phyloP scores from a whole-genome alignment of 2,797 vertebrate genomes.

The Dicrostonyx torquatus region DNA sequence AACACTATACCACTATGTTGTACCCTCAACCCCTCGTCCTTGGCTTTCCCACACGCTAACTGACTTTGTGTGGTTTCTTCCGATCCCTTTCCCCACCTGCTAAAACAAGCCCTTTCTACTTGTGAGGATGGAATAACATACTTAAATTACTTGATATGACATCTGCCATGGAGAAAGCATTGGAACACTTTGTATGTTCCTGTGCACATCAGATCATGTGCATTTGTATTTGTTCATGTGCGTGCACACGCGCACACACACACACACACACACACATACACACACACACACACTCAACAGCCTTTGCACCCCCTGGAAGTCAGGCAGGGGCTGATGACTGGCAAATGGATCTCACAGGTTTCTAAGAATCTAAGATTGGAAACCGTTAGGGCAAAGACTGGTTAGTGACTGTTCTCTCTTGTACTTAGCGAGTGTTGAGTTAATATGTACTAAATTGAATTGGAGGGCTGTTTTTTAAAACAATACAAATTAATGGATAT shows the following conservation, averaged over 20 bases:
- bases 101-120: slow-evolving; percentile 1
- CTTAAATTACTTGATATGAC: background rate
- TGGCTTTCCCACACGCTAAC: background rate
- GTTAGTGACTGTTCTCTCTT: background rate
- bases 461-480: background rate
- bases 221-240: background rate
- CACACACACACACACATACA: background rate
- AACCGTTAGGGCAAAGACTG: background rate
- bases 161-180: background rate
- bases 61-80: background rate
- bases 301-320: background rate
- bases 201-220: background rate
- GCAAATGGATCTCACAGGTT: background rate
- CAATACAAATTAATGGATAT: background rate
- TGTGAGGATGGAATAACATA: background rate
- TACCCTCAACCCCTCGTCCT: background rate
- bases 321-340: background rate
- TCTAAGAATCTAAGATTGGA: background rate
- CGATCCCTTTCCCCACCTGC: slow-evolving; percentile 25
- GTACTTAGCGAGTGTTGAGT: background rate
- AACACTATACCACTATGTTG: background rate
- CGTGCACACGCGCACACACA: background rate
- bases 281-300: background rate
- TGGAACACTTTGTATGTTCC: background rate
- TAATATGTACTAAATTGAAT: slow-evolving; percentile 26